Evolutionary conservation across 1,140 invertebrate genomes (phyloP), one percentile per base, ranked within the genome.

Genomic region (Camponotus pennsylvanicus): DNA sequence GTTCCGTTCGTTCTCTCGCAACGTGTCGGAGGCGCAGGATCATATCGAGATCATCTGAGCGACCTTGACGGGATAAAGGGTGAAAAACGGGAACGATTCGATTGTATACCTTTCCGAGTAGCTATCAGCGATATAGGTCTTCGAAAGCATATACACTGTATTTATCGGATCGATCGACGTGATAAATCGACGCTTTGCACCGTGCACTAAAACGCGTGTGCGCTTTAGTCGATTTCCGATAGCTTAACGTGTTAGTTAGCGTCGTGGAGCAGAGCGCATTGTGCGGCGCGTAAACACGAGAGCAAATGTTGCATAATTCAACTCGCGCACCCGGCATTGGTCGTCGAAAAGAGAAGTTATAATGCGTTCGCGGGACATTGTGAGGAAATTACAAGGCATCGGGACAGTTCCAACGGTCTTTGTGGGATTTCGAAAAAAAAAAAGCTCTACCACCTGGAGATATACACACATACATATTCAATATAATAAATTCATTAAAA

Each of bases 231-330:
- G 37, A 69, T 40, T 49, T n/a, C 32, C 7, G 11, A 13, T 42
- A 15, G 45, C 32, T 75, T 66, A 55, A 85, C 18, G 42, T 71
- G 40, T 21, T 66, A 42, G 45, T 77, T 70, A 80, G 32, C 40
- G 49, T 64, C 75, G 55, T n/a, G 37, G 13, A 15, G 64, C 34
- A 42, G 55, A 79, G 34, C 21, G 32, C 15, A 34, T 79, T 52
- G 37, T 64, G 15, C 21, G 67, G 21, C 11, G n/a, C 32, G 13
- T 71, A 80, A 67, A 79, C 67, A 75, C 11, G 61, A 18, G 37
- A 32, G 67, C 71, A 40, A 59, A 61, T 40, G 27, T 70, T 88
- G 32, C 42, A 86, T 86, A 86, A 88, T 88, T 79, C 75, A 80
- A 37, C 32, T 37, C 55, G 45, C 45, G 34, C 15, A n/a, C 0